Percentiles rank a stretch among this genome's conserved stretches.
phyloP scores from a whole-genome alignment of 2,888 invertebrate genomes.

The Sinohyriopsis cumingii region DNA sequence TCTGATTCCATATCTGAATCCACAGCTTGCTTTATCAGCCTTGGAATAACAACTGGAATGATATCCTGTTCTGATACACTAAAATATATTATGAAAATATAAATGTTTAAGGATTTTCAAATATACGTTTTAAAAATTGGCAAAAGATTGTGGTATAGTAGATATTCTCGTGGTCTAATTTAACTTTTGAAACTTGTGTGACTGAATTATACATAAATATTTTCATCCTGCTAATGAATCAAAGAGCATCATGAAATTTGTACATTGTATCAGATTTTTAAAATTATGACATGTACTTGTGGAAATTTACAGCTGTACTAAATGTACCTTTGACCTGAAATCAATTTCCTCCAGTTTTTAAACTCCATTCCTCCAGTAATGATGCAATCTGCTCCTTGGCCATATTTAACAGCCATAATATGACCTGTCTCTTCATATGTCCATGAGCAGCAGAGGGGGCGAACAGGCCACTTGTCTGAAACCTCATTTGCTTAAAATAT shows the following conservation, averaged over 20 bases:
- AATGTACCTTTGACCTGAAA: constrained; percentile 25
- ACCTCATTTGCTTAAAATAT: too few relatives aligned
- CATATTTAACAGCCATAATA: constrained; percentile 51
- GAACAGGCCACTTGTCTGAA: too few relatives aligned
- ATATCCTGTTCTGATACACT: constrained; percentile 18
- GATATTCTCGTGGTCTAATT: too few relatives aligned
- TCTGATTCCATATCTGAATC: constrained; percentile 50
- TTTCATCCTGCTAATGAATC: too few relatives aligned
- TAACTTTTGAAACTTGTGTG: too few relatives aligned
- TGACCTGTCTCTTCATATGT: constrained; percentile 56
- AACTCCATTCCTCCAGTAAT: constrained; percentile 61
- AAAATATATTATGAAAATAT: constrained; percentile 8
- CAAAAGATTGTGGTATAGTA: too few relatives aligned
- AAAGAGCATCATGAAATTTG: too few relatives aligned
- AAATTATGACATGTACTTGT: too few relatives aligned
- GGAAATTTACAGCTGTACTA: not conserved
- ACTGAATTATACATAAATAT: too few relatives aligned
- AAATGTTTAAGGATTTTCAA: not conserved
- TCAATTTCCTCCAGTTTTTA: constrained; percentile 51
- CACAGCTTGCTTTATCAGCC: constrained; percentile 24
- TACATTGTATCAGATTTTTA: too few relatives aligned
- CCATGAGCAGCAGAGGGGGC: too few relatives aligned
- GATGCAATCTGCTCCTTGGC: constrained; percentile 34
- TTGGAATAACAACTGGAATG: constrained; percentile 21
- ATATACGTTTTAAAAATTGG: not conserved